These are phyloP conservation scores for Hirtodrosophila trivittata DNA, from an alignment of 2,888 invertebrate species.

Conservation along the genomic window DNA sequence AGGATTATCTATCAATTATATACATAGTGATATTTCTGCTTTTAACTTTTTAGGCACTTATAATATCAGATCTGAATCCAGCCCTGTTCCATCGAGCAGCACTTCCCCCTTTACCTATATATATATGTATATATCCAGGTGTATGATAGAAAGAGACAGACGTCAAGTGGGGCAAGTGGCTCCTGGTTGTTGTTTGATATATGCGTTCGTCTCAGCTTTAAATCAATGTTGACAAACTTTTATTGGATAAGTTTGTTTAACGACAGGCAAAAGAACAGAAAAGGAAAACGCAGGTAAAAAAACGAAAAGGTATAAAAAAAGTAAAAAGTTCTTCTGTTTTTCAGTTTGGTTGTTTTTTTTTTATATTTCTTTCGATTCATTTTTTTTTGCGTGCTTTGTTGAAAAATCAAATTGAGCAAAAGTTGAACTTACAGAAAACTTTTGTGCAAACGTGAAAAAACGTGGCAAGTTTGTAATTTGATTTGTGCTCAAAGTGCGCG, in stretches of 20 bases:
- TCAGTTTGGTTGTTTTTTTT: constrained; percentile 3
- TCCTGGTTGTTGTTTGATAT: constrained; percentile 57
- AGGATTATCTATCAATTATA: no score
- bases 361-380: constrained; percentile 13
- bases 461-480: constrained; percentile 79
- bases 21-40: no score
- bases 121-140: background rate
- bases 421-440: constrained; percentile 61
- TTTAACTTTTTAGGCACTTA: no score
- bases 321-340: constrained; percentile 52
- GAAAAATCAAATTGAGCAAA: constrained; percentile 77
- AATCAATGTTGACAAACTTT: constrained; percentile 84
- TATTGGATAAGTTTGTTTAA: constrained; percentile 84
- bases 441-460: constrained; percentile 53
- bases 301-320: constrained; percentile 52
- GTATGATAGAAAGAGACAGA: constrained; percentile 22
- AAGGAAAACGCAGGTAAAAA: constrained; percentile 63
- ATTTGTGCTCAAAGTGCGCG: constrained; percentile 80
- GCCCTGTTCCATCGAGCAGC: no score
- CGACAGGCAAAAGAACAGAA: constrained; percentile 61
- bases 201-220: constrained; percentile 76
- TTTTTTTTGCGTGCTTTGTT: constrained; percentile 46
- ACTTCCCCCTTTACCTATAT: no score
- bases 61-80: no score
- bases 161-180: constrained; percentile 28